A percentile compares a stretch with the other conserved stretches of the same genome.
Evolutionary conservation across 2,113 vertebrate genomes (phyloP).

Genomic region (Gnathonemus longibarbis): DNA sequence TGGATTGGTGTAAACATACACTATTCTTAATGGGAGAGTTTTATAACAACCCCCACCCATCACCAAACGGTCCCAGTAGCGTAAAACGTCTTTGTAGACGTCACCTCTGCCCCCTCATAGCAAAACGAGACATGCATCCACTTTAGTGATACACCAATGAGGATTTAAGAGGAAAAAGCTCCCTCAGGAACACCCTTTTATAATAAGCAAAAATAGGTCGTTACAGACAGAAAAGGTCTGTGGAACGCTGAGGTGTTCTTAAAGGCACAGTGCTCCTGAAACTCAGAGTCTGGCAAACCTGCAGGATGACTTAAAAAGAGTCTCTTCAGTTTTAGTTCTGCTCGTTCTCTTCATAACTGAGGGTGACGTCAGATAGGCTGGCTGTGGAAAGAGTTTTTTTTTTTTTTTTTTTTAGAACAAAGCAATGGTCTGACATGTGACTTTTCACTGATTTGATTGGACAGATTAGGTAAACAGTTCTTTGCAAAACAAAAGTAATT

Average conservation of each 20-base stretch:
- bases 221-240: conserved; percentile 19
- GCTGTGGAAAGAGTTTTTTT: background rate
- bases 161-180: background rate
- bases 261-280: conserved; percentile 6
- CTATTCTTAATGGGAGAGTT: background rate
- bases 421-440: background rate
- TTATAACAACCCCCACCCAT: background rate
- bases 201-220: conserved; percentile 32
- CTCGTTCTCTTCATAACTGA: background rate
- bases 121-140: background rate
- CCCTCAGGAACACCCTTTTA: conserved; percentile 12
- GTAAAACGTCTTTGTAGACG: background rate
- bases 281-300: background rate
- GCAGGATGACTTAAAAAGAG: background rate
- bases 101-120: background rate
- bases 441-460: background rate
- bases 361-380: background rate
- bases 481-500: background rate
- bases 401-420: background rate
- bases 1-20: conserved; percentile 1
- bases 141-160: background rate
- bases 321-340: background rate
- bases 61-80: background rate
- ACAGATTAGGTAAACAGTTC: background rate
- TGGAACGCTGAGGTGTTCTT: conserved; percentile 9